Conservation (phyloP, 2,797 vertebrate genomes). For the Limosa lapponica region DNA sequence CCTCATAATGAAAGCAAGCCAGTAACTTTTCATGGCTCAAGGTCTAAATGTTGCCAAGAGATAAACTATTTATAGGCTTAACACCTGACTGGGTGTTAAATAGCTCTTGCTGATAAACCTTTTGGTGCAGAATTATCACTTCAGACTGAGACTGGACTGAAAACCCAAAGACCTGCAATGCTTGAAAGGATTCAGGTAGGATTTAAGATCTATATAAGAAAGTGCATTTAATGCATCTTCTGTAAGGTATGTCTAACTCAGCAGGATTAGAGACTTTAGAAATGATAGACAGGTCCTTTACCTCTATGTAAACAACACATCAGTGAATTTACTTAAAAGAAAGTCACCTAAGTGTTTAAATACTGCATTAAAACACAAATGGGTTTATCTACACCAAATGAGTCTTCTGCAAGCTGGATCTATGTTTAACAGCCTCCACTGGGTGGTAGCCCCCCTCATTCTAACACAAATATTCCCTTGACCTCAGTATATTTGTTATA, state of each 20-base stretch:
- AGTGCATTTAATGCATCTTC: neutral
- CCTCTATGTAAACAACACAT: neutral
- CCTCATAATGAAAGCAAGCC: neutral
- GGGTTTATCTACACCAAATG: neutral
- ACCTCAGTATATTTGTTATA: neutral
- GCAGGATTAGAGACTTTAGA: neutral
- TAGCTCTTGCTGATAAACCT: neutral
- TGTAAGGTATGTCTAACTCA: neutral
- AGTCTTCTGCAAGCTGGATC: neutral
- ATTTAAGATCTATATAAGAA: neutral
- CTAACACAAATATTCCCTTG: neutral
- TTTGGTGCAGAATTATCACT: constrained; percentile 30
- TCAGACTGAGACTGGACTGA: neutral
- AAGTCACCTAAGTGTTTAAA: neutral
- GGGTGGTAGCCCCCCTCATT: neutral
- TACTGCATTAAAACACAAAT: neutral
- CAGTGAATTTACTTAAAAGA: neutral
- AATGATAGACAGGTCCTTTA: neutral
- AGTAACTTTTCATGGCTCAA: constrained; percentile 17
- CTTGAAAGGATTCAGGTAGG: neutral
- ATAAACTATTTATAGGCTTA: constrained; percentile 62
- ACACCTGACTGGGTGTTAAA: constrained; percentile 55
- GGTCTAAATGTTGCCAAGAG: constrained; percentile 22
- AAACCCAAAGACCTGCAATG: neutral
- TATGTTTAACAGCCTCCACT: neutral